Base-by-base conservation (phyloP, 2,888 invertebrate species). In the Conops quadrifasciatus region DNA sequence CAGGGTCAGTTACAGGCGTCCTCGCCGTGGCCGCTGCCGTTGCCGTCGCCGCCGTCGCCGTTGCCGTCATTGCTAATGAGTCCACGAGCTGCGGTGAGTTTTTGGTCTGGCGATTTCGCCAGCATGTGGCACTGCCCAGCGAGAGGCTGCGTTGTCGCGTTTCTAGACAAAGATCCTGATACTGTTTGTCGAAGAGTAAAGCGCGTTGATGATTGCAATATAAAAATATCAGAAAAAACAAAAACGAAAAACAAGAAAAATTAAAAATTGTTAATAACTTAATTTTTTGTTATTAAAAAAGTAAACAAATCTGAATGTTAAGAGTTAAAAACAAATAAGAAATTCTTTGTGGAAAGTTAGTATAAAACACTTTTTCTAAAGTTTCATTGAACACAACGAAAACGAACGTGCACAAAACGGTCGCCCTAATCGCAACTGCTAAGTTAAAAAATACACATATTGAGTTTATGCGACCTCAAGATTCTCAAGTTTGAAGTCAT, bases 61-160 rank as follows among this genome's bases (percentile, higher is more conserved):
- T 24, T 62, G 72, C 15, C 64, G n/a, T n/a, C n/a, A 70, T 51
- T 68, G 67, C 15, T 62, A 62, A 43, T n/a, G 62, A 4, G 11
- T 53, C 24, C 53, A 36, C n/a, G 36, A 36, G 71, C 15, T 70
- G 49, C 45, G 68, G 15, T 51, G 21, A 53, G 66, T 66, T 76
- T 76, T 49, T 78, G 77, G 53, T 76, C 67, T 82, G 84, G n/a
- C 82, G 83, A 77, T 81, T 82, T 73, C 82, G 4, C 84, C 83
- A 86, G 72, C 81, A 79, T 72, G 82, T 79, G 75, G 86, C 86
- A 77, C 84, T 86, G 76, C 86, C 86, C 73, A 86, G 85, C 43
- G 86, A 86, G 24, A 84, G 80, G 71, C 86, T 86, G 67, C 86
- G 83, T 74, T 85, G 85, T 49, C 86, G 82, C 66, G 83, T 80